Base-by-base conservation (phyloP, 2,888 invertebrate species). In the Acanthosepion pharaonis region DNA sequence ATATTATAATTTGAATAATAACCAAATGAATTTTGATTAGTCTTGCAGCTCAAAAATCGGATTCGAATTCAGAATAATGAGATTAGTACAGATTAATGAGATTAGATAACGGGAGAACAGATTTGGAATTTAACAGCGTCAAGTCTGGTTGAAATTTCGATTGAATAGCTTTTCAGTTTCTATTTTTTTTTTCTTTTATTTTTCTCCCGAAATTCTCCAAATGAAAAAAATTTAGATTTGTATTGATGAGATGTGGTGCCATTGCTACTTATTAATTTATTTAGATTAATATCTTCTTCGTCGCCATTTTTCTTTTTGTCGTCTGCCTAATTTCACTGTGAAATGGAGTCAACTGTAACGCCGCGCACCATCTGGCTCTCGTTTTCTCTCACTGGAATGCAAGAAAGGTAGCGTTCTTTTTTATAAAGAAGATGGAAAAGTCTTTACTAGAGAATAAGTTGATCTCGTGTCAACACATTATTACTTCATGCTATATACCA, bases 11-110 rank as follows among this genome's bases (percentile, higher is more conserved):
- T 78, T 78, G 78, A 78, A 78, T 78, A 78, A n/a, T 78, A 78
- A 78, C 78, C 78, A 78, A 78, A 78, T 78, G 78, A 78, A 78
- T 78, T 78, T 78, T 78, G 78, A 78, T 78, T 78, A 78, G 78
- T n/a, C n/a, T n/a, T 78, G 78, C 15, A 78, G 18, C n/a, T 78
- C 78, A 78, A n/a, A 78, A 25, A 78, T 78, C 28, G 9, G 28
- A 78, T 78, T n/a, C n/a, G 78, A 78, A n/a, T n/a, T 78, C 78
- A n/a, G n/a, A 78, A 78, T 78, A 33, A 78, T 78, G 78, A 78
- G 78, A 78, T 78, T 78, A n/a, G 33, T 78, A n/a, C 15, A 42
- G 78, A n/a, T 78, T 78, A n/a, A 78, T 78, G n/a, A n/a, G 78
- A n/a, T 18, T 42, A 42, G 78, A 78, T 78, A 78, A 78, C n/a